Conservation (phyloP, 2,113 vertebrate genomes). For the Eclectus roratus region DNA sequence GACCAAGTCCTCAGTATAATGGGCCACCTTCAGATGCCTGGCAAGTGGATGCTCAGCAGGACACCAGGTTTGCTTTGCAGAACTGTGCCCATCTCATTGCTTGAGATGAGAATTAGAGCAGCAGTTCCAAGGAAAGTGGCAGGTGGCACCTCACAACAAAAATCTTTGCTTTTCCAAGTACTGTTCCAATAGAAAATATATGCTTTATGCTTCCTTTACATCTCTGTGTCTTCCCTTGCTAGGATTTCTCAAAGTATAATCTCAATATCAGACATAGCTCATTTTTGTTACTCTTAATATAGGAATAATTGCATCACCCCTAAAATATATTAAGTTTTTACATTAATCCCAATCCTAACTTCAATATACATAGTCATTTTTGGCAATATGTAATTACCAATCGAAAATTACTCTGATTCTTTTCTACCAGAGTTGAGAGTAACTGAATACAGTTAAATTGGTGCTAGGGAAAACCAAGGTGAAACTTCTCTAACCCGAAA, state of each 20-base stretch:
- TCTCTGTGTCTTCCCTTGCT: background rate
- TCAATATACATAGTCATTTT: background rate
- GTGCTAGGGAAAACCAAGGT: background rate
- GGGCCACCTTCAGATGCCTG: background rate
- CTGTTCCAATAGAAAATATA: background rate
- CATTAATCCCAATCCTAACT: background rate
- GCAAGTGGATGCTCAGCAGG: background rate
- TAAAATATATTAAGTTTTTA: background rate
- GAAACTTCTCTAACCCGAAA: background rate
- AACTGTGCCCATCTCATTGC: accelerated
- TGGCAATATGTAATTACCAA: background rate
- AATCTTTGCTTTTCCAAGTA: background rate
- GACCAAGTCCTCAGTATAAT: background rate
- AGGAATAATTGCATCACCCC: background rate
- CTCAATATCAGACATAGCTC: background rate
- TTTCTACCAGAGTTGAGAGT: background rate
- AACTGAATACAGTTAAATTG: background rate
- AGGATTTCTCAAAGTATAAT: background rate
- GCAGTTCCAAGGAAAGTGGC: background rate
- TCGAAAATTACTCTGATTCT: background rate
- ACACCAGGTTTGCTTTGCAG: background rate
- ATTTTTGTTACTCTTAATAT: background rate
- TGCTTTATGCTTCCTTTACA: background rate
- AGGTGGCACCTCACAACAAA: background rate
- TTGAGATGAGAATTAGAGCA: background rate